Percentiles rank a stretch among this genome's conserved stretches.
Conservation (phyloP, 1,140 invertebrate species). For the Drosophila bocqueti region DNA sequence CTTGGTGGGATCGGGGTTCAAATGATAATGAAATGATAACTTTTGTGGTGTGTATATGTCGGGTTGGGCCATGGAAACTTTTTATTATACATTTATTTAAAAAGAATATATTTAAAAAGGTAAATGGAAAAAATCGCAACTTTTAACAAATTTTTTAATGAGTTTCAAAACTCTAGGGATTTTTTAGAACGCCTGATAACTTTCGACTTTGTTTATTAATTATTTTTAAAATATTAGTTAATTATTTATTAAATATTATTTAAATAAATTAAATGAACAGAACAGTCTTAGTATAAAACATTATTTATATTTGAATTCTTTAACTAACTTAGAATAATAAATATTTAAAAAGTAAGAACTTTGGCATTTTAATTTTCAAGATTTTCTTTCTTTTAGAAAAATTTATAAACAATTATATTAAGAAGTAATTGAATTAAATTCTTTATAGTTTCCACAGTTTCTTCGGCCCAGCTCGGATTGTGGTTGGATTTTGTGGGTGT, state of each 20-base stretch:
- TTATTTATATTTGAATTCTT: no score
- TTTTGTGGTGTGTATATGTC: slow-evolving; percentile 39
- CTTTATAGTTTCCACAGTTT: background rate
- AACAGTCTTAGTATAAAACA: background rate
- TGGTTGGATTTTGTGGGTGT: slow-evolving; percentile 20
- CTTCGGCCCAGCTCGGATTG: background rate
- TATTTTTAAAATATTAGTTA: background rate
- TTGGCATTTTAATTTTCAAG: no score
- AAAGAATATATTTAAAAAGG: background rate
- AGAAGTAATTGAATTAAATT: background rate
- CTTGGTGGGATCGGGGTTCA: slow-evolving; percentile 23
- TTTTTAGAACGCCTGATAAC: background rate
- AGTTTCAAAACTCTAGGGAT: background rate
- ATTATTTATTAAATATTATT: no score
- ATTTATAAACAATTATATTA: no score
- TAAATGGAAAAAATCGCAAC: no score
- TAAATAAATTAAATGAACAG: background rate
- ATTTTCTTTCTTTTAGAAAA: no score
- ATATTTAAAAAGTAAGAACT: no score
- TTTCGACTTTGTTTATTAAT: background rate
- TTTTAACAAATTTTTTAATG: background rate
- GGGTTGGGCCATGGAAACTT: slow-evolving; percentile 8
- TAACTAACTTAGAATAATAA: no score
- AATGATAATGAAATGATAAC: slow-evolving; percentile 72
- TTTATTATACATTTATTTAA: background rate